phyloP scores from a whole-genome alignment of 2,113 vertebrate species.

The Notarius lentiginosus region DNA sequence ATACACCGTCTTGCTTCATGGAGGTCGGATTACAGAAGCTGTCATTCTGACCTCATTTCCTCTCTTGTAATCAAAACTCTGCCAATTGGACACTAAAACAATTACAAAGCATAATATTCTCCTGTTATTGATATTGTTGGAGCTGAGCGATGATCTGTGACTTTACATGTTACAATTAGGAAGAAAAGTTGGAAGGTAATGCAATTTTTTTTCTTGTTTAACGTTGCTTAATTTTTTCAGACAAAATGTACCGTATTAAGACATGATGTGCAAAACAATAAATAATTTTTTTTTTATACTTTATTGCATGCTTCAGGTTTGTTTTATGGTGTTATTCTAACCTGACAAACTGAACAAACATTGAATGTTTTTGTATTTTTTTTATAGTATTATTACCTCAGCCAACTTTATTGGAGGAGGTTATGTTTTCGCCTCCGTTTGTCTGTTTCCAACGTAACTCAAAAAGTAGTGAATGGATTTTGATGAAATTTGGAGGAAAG shows the following conservation, averaged over 20 bases:
- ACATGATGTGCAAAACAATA: not conserved
- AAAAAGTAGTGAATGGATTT: no score
- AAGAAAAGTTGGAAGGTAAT: not conserved
- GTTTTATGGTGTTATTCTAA: not conserved
- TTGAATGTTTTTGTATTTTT: not conserved
- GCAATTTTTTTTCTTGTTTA: not conserved
- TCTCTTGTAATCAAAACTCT: slow-evolving; percentile 15
- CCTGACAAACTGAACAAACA: not conserved
- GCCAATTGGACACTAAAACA: slow-evolving; percentile 4
- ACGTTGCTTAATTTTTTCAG: not conserved
- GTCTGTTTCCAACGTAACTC: no score
- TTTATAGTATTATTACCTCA: no score
- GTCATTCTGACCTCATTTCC: slow-evolving; percentile 28
- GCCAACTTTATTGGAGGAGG: no score
- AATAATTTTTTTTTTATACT: not conserved
- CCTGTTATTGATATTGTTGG: not conserved
- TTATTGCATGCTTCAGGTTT: not conserved
- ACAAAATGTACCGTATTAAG: not conserved
- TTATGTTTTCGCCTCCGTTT: no score
- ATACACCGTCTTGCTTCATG: not conserved
- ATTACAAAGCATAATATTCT: not conserved
- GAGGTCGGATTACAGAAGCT: slow-evolving; percentile 21
- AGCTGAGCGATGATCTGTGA: not conserved
- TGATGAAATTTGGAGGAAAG: no score
- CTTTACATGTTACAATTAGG: not conserved